These are phyloP conservation scores for Tenthredo amoena DNA, from an alignment of 2,888 invertebrate genomes.

Conservation along the genomic window DNA sequence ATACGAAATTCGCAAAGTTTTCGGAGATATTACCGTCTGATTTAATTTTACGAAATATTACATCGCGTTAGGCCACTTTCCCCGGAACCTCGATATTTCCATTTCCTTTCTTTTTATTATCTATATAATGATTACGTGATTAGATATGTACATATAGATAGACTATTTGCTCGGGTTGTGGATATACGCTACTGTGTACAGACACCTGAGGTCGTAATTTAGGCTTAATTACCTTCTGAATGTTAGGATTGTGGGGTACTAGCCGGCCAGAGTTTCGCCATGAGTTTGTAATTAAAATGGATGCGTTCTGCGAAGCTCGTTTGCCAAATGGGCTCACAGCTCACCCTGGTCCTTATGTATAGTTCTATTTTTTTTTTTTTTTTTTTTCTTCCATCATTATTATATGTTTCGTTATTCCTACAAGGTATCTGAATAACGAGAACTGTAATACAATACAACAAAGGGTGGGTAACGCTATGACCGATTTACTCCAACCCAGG, in stretches of 20 bases:
- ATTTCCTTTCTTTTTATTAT: background rate
- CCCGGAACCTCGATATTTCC: too few relatives aligned
- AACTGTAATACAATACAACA: background rate
- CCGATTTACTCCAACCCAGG: background rate
- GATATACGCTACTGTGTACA: constrained; percentile 7
- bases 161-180: background rate
- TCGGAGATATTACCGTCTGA: background rate
- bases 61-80: background rate
- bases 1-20: background rate
- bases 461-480: background rate
- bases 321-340: constrained; percentile 42
- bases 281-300: constrained; percentile 48
- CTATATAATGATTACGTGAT: background rate
- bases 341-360: constrained; percentile 2
- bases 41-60: background rate
- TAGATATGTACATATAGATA: background rate
- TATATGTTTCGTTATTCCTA: background rate
- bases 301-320: constrained; percentile 34
- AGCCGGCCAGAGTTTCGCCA: constrained; percentile 18
- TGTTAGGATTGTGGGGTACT: constrained; percentile 29
- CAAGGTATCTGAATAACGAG: background rate
- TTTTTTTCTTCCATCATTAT: background rate
- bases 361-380: background rate
- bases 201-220: constrained; percentile 43
- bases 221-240: constrained; percentile 45